A percentile compares a stretch with the other conserved stretches of the same genome.
phyloP scores from a whole-genome alignment of 2,113 vertebrate genomes.

The Nothocercus julius region DNA sequence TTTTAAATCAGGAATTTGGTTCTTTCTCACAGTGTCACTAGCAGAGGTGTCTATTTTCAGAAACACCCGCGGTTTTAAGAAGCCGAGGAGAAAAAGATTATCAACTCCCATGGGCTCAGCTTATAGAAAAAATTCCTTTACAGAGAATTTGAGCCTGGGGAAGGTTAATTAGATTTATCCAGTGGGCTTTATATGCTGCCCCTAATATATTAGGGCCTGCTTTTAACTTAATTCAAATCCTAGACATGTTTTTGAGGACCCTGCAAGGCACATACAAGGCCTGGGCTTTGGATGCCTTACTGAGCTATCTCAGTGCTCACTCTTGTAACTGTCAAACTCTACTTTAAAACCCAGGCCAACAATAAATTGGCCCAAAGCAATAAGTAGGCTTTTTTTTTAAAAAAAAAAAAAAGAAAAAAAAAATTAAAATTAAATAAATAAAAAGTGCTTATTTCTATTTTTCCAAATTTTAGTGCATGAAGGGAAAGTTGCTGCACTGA shows the following conservation, averaged over 20 bases:
- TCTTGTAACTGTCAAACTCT: neutral
- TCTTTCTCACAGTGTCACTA: neutral
- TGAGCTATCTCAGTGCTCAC: neutral
- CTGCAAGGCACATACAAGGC: neutral
- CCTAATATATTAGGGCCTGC: neutral
- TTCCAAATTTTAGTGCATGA: neutral
- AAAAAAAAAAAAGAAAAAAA: neutral
- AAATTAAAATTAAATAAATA: no score
- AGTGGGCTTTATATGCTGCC: slow-evolving; percentile 24
- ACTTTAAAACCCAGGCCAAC: neutral
- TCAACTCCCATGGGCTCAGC: neutral
- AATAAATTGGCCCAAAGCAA: neutral
- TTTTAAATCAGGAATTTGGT: neutral
- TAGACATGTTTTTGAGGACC: neutral
- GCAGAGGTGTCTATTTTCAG: slow-evolving; percentile 6
- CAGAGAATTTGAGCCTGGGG: no score
- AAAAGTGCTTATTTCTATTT: neutral
- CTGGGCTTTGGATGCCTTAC: neutral
- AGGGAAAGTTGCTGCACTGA: neutral
- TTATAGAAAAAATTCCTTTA: neutral
- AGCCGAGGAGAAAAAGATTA: slow-evolving; percentile 22
- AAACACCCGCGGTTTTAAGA: slow-evolving; percentile 20
- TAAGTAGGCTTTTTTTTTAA: neutral
- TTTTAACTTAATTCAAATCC: slow-evolving; percentile 4
- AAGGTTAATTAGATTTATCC: neutral